These are phyloP conservation scores for Cerceris ruficornis DNA, from an alignment of 2,888 invertebrate genomes.

Conservation along the genomic window DNA sequence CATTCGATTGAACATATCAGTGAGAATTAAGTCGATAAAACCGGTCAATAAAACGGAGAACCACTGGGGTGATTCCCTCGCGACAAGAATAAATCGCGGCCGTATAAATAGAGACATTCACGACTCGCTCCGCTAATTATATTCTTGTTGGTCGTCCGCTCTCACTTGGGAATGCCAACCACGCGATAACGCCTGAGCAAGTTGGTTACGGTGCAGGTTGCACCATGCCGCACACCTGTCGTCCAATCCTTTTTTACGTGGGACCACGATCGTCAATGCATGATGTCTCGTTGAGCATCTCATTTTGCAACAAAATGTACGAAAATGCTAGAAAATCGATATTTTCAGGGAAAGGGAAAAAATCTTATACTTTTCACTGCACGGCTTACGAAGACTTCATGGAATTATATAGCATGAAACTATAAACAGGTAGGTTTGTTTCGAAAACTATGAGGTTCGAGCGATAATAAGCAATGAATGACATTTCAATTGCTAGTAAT, in stretches of 20 bases:
- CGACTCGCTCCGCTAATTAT: slow-evolving; percentile 50
- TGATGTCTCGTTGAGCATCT: neutral
- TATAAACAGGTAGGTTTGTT: no score
- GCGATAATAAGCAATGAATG: no score
- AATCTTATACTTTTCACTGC: no score
- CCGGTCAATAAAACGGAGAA: slow-evolving; percentile 17
- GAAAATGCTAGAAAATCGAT: neutral
- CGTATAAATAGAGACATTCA: slow-evolving; percentile 52
- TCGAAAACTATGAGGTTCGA: no score
- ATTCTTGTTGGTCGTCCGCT: slow-evolving; percentile 38
- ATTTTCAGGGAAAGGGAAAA: no score
- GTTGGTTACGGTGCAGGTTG: slow-evolving; percentile 18
- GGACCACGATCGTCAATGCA: neutral
- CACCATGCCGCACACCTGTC: slow-evolving; percentile 38
- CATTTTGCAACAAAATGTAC: slow-evolving; percentile 1
- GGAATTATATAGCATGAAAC: no score
- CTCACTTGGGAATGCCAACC: slow-evolving; percentile 38
- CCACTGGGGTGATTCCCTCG: slow-evolving; percentile 25
- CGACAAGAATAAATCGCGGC: slow-evolving; percentile 37
- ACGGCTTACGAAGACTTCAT: no score
- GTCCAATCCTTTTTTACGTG: slow-evolving; percentile 20
- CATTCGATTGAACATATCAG: neutral
- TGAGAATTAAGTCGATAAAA: neutral
- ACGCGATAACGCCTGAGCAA: slow-evolving; percentile 30
- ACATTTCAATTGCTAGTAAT: no score